Evolutionary conservation across 1,140 invertebrate genomes (phyloP).

Genomic region (Temnothorax longispinosus): DNA sequence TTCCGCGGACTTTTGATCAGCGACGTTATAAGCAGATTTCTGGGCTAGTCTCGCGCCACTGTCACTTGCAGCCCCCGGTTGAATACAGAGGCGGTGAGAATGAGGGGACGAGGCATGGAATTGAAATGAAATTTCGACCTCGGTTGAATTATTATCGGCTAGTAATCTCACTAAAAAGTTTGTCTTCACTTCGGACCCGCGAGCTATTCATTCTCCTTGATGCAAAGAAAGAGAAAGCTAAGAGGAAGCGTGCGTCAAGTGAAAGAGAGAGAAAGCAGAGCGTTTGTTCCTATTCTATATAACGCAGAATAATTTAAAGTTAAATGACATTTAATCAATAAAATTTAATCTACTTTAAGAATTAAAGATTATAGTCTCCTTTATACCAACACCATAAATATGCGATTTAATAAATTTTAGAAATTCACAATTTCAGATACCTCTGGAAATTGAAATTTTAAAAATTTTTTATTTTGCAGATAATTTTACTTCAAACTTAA

Average conservation of each 20-base stretch:
- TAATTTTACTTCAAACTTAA: no score
- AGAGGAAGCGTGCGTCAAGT: background rate
- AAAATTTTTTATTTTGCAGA: no score
- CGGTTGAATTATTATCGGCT: constrained; percentile 79
- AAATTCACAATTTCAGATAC: no score
- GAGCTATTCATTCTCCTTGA: constrained; percentile 31
- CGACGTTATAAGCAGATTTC: constrained; percentile 69
- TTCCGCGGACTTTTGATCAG: constrained; percentile 68
- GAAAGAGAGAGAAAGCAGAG: background rate
- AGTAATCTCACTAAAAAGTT: constrained; percentile 76
- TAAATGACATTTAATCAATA: background rate
- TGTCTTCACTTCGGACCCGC: constrained; percentile 67
- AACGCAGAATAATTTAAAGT: background rate
- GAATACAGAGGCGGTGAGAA: constrained; percentile 11
- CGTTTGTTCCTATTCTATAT: background rate
- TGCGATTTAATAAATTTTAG: no score
- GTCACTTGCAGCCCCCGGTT: constrained; percentile 70
- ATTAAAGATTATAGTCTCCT: background rate
- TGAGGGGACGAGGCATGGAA: constrained; percentile 64
- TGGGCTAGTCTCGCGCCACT: constrained; percentile 63
- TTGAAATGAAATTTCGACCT: constrained; percentile 79
- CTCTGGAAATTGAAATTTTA: no score
- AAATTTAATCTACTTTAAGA: background rate
- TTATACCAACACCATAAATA: no score
- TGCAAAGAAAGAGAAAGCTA: background rate